Conservation (phyloP, 2,888 invertebrate genomes). For the Byasa hedistus region DNA sequence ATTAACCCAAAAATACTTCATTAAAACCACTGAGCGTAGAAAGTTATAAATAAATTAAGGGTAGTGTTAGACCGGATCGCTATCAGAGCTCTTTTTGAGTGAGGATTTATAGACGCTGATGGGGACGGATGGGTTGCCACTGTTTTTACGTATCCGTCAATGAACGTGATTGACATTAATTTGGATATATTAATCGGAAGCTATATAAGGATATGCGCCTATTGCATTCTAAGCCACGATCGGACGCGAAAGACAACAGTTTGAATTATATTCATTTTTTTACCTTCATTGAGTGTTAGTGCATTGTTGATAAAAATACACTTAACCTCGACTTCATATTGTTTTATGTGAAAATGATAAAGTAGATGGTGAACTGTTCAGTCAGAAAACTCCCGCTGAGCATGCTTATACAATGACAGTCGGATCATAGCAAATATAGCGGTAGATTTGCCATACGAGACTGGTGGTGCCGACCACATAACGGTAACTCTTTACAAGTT, state of each 20-base stretch:
- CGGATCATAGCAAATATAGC: too few relatives aligned
- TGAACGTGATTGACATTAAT: conserved; percentile 74
- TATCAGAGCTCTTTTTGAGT: conserved; percentile 55
- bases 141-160: conserved; percentile 70
- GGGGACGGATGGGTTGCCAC: conserved; percentile 53
- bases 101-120: conserved; percentile 57
- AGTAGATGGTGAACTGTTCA: too few relatives aligned
- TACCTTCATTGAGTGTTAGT: too few relatives aligned
- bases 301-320: too few relatives aligned
- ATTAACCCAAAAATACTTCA: conserved; percentile 69
- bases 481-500: too few relatives aligned
- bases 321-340: too few relatives aligned
- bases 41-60: conserved; percentile 67
- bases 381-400: too few relatives aligned
- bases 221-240: conserved; percentile 35
- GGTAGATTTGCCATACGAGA: too few relatives aligned
- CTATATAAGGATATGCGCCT: conserved; percentile 5
- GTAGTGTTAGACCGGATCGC: conserved; percentile 55
- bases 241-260: not conserved
- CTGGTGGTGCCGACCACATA: too few relatives aligned
- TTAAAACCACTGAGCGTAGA: conserved; percentile 59
- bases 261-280: not conserved
- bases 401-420: too few relatives aligned
- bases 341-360: too few relatives aligned
- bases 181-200: conserved; percentile 39